Evolutionary conservation across 2,888 invertebrate species (phyloP), one percentile per base, ranked within the genome.

Genomic region (Noctua comes): DNA sequence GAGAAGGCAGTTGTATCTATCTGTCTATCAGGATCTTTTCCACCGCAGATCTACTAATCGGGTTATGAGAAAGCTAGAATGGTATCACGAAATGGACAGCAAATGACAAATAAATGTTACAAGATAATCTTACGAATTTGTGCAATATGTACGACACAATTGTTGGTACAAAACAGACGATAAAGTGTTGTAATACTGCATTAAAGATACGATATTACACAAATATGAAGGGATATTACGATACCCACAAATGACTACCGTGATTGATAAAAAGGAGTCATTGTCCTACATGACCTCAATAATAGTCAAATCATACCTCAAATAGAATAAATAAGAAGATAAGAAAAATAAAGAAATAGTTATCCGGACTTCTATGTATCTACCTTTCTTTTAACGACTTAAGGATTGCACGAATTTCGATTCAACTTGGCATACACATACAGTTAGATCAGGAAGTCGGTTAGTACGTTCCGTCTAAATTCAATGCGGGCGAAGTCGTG

Each of bases 101-200:
- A 46, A 54, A 71, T 64, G 40, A 64, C 27, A 46, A 70, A 71
- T 65, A 48, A 31, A 66, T 66, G n/a, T 66, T 43, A 16, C n/a
- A 57, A 43, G 74, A 51, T 36, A 75, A 79, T 81, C 13, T 51
- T 2, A 80, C 10, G 46, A 57, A 24, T 36, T 46, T 36, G 4
- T 82, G 59, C 46, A 82, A 79, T 24, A 62, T 62, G 31, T 31
- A 59, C 36, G 36, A 36, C 13, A 43, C 18, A 51, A 11, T 31
- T 72, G 93, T 89, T 81, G 65, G 46, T 66, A 71, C 57, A 59
- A 31, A 54, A 8, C 1, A 16, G 4, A 43, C 31, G 80, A 82
- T 82, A 40, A 62, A 48, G 8, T 82, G 16, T 54, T 40, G 62
- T 75, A 73, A 81, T 18, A 71, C 16, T n/a, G 48, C 18, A 68